Evolutionary conservation across 2,888 invertebrate species (phyloP), one percentile per base, ranked within the genome.

Genomic region (Megaustenia siamemsis): DNA sequence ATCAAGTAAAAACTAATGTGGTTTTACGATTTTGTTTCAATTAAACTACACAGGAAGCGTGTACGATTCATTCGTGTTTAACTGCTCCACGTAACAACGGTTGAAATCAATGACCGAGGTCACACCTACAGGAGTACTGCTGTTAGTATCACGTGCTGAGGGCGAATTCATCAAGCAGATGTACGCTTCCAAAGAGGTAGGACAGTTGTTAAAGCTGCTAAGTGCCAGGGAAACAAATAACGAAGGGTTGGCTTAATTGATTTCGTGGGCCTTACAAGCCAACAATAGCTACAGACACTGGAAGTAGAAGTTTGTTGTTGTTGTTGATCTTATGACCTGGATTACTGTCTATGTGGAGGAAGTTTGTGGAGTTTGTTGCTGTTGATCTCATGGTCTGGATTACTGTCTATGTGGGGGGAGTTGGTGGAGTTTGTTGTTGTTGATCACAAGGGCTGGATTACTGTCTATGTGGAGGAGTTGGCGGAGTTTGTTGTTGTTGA

Each of bases 161-260:
- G 12, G 35, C 24, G 18, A 28, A 76, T 76, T 53, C 28, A 76
- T 76, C 76, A 76, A 38, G 53, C 12, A 5, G 76, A 35, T 49
- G 35, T 35, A n/a, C 38, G 71, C 38, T 35, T 12, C 4, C 6
- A 21, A 6, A 75, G 45, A 38, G 75, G 1, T 45, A 73, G 43
- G n/a, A 45, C 45, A 73, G 73, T 73, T 73, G 76, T 24, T 76
- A 76, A 49, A 49, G 76, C 35, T 35, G 56, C 56, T 38, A 49
- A 56, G 73, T 73, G 73, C 73, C 28, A 40, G 38, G n/a, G 73
- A n/a, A 73, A 73, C 45, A 73, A 73, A 73, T 73, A 73, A 73
- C 73, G 40, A 73, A 73, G 69, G 73, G 43, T 45, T 71, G 40
- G 73, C 21, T 45, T 8, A 24, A 73, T 73, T 45, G 73, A 73